Percentiles rank a stretch among this genome's conserved stretches.
Conservation (phyloP, 2,113 vertebrate species). For the Amphiprion percula region DNA sequence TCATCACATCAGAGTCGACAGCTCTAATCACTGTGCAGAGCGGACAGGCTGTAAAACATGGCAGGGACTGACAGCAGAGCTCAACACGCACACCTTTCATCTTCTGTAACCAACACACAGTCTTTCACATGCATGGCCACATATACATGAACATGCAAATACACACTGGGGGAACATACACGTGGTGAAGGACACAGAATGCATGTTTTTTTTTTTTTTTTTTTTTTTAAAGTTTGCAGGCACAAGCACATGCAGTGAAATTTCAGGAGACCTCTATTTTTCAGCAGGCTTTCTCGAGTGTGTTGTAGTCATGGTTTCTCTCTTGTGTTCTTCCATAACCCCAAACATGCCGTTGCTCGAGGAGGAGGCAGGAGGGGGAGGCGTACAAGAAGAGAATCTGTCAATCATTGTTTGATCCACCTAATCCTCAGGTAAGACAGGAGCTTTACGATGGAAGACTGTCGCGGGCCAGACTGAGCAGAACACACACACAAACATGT, state of each 20-base stretch:
- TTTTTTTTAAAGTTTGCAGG: not conserved
- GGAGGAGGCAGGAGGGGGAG: constrained; percentile 32
- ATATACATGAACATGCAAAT: constrained; percentile 28
- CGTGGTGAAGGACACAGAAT: not conserved
- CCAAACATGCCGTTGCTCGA: constrained; percentile 46
- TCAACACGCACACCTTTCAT: constrained; percentile 81
- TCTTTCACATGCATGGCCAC: constrained; percentile 38
- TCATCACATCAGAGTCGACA: constrained; percentile 84
- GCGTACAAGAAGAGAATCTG: constrained; percentile 53
- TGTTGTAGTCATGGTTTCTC: constrained; percentile 61
- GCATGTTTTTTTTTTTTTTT: not conserved
- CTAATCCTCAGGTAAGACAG: constrained; percentile 83
- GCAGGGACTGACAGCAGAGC: constrained; percentile 81
- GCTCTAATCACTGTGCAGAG: constrained; percentile 82
- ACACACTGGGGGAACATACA: constrained; percentile 33
- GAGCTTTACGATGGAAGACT: constrained; percentile 77
- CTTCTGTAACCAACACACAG: constrained; percentile 57
- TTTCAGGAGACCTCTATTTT: constrained; percentile 54
- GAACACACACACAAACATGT: constrained; percentile 54
- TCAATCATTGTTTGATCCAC: constrained; percentile 81
- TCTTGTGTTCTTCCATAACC: constrained; percentile 67
- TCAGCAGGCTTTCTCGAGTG: constrained; percentile 42
- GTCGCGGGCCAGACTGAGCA: constrained; percentile 58
- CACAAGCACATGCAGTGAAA: constrained; percentile 5
- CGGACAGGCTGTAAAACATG: constrained; percentile 83